Conservation (phyloP, 2,888 invertebrate species). For the Hedya salicella region DNA sequence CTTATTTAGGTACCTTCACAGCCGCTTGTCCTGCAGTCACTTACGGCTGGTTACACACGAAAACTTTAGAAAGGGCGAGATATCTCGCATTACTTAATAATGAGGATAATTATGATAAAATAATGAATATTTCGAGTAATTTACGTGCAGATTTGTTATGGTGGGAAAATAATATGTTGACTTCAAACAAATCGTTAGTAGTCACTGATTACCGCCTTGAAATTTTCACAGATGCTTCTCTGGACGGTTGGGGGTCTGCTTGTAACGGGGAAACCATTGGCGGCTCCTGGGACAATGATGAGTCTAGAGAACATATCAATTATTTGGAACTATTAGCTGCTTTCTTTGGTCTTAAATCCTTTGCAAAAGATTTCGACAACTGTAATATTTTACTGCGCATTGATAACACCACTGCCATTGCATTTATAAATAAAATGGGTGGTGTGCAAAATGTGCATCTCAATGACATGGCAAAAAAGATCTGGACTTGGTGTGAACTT, state of each 20-base stretch:
- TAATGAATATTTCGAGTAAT: conserved; percentile 7
- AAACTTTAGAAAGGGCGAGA: conserved; percentile 8
- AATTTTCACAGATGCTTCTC: not conserved
- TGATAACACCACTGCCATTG: conserved; percentile 32
- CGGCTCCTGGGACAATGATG: no score
- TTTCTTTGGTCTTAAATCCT: conserved; percentile 9
- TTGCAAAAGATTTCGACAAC: conserved; percentile 4
- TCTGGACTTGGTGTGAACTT: conserved; percentile 26
- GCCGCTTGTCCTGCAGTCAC: conserved; percentile 1
- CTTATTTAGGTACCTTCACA: conserved; percentile 6
- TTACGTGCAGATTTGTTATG: conserved; percentile 7
- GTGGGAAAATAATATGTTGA: conserved; percentile 18
- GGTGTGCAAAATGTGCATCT: conserved; percentile 11
- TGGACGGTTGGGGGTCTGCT: not conserved
- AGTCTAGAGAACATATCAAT: conserved; percentile 3
- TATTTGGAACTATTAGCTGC: conserved; percentile 1
- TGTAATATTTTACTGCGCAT: conserved; percentile 22
- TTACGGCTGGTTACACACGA: conserved; percentile 15
- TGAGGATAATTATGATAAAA: not conserved
- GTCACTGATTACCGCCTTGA: not conserved
- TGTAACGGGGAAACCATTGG: conserved; percentile 4
- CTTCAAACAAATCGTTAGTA: not conserved
- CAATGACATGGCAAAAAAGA: not conserved
- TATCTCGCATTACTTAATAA: not conserved
- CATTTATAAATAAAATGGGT: conserved; percentile 27